Evolutionary conservation across 1,140 invertebrate genomes (phyloP).

Genomic region (Leptoteleia sp.): DNA sequence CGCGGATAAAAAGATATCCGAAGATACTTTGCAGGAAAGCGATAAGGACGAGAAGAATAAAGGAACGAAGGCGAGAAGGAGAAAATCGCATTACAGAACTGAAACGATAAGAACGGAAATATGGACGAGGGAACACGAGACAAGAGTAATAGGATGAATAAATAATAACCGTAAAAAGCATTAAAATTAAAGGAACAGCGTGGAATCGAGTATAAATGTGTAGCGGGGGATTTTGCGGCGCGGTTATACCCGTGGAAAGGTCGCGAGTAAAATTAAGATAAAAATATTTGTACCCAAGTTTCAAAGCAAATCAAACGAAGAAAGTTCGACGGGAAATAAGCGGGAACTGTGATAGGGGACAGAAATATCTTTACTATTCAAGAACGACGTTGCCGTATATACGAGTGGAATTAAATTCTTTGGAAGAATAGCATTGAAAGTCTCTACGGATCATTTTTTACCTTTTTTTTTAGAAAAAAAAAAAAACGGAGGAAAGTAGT

Average conservation of each 20-base stretch:
- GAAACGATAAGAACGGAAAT: slow-evolving; percentile 41
- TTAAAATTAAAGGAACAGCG: background rate
- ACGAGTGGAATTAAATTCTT: slow-evolving; percentile 74
- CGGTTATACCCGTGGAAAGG: no score
- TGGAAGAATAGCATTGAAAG: slow-evolving; percentile 64
- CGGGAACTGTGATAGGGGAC: slow-evolving; percentile 29
- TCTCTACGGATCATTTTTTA: slow-evolving; percentile 37
- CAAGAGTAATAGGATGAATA: slow-evolving; percentile 28
- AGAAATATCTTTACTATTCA: slow-evolving; percentile 55
- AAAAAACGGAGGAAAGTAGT: background rate
- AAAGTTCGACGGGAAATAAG: slow-evolving; percentile 39
- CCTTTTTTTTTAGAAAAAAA: slow-evolving; percentile 9
- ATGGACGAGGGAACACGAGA: slow-evolving; percentile 7
- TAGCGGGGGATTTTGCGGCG: no score
- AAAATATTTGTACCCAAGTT: slow-evolving; percentile 50
- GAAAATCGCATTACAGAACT: slow-evolving; percentile 45
- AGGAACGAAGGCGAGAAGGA: slow-evolving; percentile 20
- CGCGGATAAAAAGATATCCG: slow-evolving; percentile 47
- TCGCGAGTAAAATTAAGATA: slow-evolving; percentile 34
- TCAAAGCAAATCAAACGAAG: slow-evolving; percentile 49
- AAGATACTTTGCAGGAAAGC: slow-evolving; percentile 19
- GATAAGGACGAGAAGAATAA: slow-evolving; percentile 26
- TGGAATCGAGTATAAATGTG: slow-evolving; percentile 8
- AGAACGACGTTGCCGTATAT: slow-evolving; percentile 45
- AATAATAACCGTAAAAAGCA: slow-evolving; percentile 18